Evolutionary conservation across 2,888 invertebrate species (phyloP), one percentile per base, ranked within the genome.

Genomic region (Pomacea canaliculata): DNA sequence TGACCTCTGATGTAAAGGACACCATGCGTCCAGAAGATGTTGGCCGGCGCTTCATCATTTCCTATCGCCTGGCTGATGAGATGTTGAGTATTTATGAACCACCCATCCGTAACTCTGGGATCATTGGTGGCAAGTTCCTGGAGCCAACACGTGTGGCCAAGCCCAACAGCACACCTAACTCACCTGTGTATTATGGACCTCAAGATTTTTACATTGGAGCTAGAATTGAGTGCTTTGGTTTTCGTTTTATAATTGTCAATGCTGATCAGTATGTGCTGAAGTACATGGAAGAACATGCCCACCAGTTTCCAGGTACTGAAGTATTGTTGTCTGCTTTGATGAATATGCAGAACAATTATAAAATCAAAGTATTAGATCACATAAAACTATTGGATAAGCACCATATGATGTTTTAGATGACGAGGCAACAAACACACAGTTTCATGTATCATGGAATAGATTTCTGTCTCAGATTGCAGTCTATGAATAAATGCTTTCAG

Each of bases 231-330:
- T 93, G 96, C 5, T 95, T 94, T 90, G 93, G 93, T 81, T 95
- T 95, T 89, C 93, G 94, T 65, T 96, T 97, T 90, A 92, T 93
- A 82, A 94, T 97, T 82, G 94, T 93, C 59, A 95, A 95, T 3
- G 96, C 96, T 2, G 97, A 98, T 89, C 95, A 96, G 86, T 97
- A 93, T 87, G 96, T 96, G 0, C 91, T 97, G 71, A 93, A 94
- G 67, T 97, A 90, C 82, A 91, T 91, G 88, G 89, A 91, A 78
- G 86, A 89, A n/a, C 88, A 91, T 80, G 82, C 82, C 13, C 78
- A 85, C 65, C 87, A 91, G 77, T 91, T 91, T 83, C 86, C 90
- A 83, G 85, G 91, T 91, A 84, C n/a, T 69, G 67, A 65, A 70
- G 51, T 56, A 16, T 56, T 37, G 37, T 37, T 37, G 37, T 37